Evolutionary conservation across 1,140 invertebrate genomes (phyloP).

Genomic region (Triops cancriformis): DNA sequence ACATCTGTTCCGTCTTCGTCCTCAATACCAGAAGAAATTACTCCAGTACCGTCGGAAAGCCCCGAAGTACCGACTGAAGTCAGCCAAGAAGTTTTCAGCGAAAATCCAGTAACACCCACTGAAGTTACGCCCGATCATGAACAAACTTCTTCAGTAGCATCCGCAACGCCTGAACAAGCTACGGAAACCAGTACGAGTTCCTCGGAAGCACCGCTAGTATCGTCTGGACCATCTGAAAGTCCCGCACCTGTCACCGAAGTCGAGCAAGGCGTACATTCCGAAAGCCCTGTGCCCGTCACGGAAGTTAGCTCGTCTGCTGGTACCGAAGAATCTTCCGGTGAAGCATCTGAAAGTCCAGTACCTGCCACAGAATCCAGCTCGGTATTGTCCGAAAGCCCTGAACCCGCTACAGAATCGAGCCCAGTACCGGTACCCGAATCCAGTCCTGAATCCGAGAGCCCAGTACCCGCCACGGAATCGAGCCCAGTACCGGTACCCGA

Average conservation of each 20-base stretch:
- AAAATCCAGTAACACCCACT: neutral
- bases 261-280: neutral
- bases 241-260: neutral
- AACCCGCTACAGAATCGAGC: neutral
- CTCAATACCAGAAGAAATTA: neutral
- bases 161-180: too few species aligned
- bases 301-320: neutral
- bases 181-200: too few species aligned
- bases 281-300: neutral
- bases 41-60: neutral
- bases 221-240: neutral
- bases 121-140: neutral
- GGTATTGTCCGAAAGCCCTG: neutral
- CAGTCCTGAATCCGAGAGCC: neutral
- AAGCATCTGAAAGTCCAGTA: neutral
- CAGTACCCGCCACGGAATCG: neutral
- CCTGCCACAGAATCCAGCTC: neutral
- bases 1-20: neutral
- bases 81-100: neutral
- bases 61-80: neutral
- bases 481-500: neutral
- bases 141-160: neutral
- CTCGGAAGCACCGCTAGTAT: neutral
- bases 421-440: too few species aligned
- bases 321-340: neutral